Percentiles rank a stretch among this genome's conserved stretches.
phyloP scores from a whole-genome alignment of 1,140 invertebrate species.

The Oedothorax gibbosus region DNA sequence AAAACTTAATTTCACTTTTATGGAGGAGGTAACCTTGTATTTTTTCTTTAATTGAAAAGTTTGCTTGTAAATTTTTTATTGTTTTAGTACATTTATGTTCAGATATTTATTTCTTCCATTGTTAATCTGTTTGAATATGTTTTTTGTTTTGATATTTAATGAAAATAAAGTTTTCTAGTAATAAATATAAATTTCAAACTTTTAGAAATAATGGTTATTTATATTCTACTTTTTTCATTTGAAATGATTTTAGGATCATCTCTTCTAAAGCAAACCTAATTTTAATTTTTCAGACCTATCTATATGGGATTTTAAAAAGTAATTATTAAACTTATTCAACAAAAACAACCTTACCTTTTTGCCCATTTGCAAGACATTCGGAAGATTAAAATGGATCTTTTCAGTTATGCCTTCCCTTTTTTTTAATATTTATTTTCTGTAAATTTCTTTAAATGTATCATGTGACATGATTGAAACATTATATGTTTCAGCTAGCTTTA shows the following conservation, averaged over 20 bases:
- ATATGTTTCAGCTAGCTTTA: not conserved
- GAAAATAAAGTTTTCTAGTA: too few relatives aligned
- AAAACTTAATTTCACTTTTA: too few relatives aligned
- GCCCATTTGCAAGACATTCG: not conserved
- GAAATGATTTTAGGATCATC: not conserved
- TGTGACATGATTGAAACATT: not conserved
- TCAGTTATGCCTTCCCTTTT: not conserved
- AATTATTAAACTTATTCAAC: not conserved
- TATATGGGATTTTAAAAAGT: not conserved
- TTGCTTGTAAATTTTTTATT: too few relatives aligned
- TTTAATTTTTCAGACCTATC: not conserved
- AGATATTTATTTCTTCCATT: too few relatives aligned
- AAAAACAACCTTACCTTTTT: not conserved
- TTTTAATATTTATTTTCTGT: not conserved
- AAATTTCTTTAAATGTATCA: not conserved
- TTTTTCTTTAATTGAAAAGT: too few relatives aligned
- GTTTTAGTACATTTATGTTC: too few relatives aligned
- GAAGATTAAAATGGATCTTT: not conserved
- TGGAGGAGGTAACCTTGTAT: too few relatives aligned
- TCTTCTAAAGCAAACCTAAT: not conserved
- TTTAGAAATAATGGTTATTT: too few relatives aligned
- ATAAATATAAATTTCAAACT: too few relatives aligned
- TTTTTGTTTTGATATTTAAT: too few relatives aligned
- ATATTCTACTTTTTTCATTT: conserved; percentile 13
- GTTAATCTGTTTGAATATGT: too few relatives aligned